Evolutionary conservation across 1,140 invertebrate genomes (phyloP).

Genomic region (Helicoverpa armigera): DNA sequence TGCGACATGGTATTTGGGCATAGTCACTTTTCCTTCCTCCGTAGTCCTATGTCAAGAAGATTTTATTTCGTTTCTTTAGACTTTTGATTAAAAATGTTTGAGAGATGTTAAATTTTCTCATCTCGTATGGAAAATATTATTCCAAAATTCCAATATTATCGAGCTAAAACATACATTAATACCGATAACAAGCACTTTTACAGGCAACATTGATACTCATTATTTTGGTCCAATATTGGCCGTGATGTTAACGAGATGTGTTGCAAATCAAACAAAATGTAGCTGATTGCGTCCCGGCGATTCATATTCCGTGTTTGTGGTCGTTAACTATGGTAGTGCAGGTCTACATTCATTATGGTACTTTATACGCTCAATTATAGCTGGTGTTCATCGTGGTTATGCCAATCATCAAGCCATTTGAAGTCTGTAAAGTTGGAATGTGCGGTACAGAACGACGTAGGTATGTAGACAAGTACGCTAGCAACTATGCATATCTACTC

Average conservation of each 20-base stretch:
- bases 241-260: slow-evolving; percentile 46
- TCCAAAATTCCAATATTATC: background rate
- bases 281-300: slow-evolving; percentile 48
- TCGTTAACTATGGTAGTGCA: slow-evolving; percentile 37
- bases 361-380: slow-evolving; percentile 32
- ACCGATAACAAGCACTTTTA: slow-evolving; percentile 20
- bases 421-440: background rate
- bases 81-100: too few relatives aligned
- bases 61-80: too few relatives aligned
- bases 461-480: too few relatives aligned
- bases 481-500: too few relatives aligned
- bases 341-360: slow-evolving; percentile 20
- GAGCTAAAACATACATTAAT: background rate
- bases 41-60: too few relatives aligned
- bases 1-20: too few relatives aligned
- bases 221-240: slow-evolving; percentile 43
- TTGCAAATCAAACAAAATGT: slow-evolving; percentile 58
- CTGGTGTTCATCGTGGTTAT: slow-evolving; percentile 23
- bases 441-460: too few relatives aligned
- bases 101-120: too few relatives aligned
- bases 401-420: slow-evolving; percentile 17
- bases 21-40: too few relatives aligned
- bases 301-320: slow-evolving; percentile 45
- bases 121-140: too few relatives aligned
- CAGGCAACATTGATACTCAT: slow-evolving; percentile 27